Percentiles rank a stretch among this genome's conserved stretches.
Evolutionary conservation across 1,140 invertebrate genomes (phyloP).

Genomic region (Meteorus sp.): DNA sequence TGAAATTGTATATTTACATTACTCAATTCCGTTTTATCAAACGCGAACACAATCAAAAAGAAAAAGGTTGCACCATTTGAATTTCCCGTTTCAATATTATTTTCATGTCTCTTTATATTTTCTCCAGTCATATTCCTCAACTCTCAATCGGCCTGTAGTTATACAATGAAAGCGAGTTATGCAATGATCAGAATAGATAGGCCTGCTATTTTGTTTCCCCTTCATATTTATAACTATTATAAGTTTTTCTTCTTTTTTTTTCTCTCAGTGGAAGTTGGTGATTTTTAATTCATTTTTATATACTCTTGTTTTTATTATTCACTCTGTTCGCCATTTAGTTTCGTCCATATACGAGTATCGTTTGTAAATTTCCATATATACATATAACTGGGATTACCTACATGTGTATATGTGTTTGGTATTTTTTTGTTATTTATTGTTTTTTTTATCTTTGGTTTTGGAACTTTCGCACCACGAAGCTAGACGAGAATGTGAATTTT

Average conservation of each 20-base stretch:
- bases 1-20: conserved; percentile 1
- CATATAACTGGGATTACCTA: conserved; percentile 6
- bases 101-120: not conserved
- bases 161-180: too few relatives aligned
- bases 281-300: conserved; percentile 19
- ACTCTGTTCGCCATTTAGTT: too few relatives aligned
- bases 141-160: not conserved
- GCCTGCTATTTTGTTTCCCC: conserved; percentile 17
- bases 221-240: conserved; percentile 7
- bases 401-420: too few relatives aligned
- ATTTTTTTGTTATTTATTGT: conserved; percentile 2
- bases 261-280: conserved; percentile 19
- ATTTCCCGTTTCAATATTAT: not conserved
- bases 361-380: not conserved
- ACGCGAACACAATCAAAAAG: not conserved
- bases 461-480: conserved; percentile 16
- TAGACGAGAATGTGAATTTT: not conserved
- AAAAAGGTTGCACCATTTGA: too few relatives aligned
- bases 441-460: not conserved
- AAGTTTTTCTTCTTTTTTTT: conserved; percentile 17
- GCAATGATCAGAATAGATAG: conserved; percentile 13
- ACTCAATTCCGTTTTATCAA: conserved; percentile 3
- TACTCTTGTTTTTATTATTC: conserved; percentile 8
- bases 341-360: conserved; percentile 8
- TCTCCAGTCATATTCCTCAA: not conserved